Base-by-base conservation (phyloP, 1,140 invertebrate genomes). In the Nebria ingens region DNA sequence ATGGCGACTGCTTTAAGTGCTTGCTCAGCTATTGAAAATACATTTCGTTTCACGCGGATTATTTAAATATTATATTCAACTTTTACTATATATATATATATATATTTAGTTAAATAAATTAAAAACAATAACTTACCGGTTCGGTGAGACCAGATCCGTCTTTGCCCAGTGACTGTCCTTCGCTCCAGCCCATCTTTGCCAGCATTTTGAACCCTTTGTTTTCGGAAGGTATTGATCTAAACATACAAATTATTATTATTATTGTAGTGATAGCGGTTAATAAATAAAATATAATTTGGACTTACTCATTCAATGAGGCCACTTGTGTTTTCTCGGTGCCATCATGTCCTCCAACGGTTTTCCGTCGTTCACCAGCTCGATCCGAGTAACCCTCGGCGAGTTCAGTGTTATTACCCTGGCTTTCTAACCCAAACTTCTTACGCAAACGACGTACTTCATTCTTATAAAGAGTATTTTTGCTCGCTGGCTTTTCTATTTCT, bases 181-280 rank as follows among this genome's bases (percentile, higher is more conserved):
- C 84, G n/a, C 80, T 83, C 92, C 91, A 96, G 13, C 93, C 93
- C 85, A 96, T 89, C 73, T 93, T 94, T 52, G 85, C 74, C 29
- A 96, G 67, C 68, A 96, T 70, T 74, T 91, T 86, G 69, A 92
- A 95, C 0, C 93, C 92, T 73, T 89, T 91, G 65, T 93, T 95
- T 23, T 84, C 79, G 19, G 82, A 73, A 15, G 81, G 69, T 63
- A 94, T 87, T 19, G 80, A 81, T 62, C 89, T 93, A 59, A 61
- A 63, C 61, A 52, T 49, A 55, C 52, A 23, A 54, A 56, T 55
- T 45, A 53, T 54, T 55, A 51, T 6, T 6, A 6, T 34, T 23
- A 59, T 57, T 55, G 15, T 23, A 53, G 21, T 21, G 25, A 4
- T 3, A 21, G 11, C 23, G n/a, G 51, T 51, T 34, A 61, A 40